A percentile compares a stretch with the other conserved stretches of the same genome.
Conservation (phyloP, 2,113 vertebrate species). For the Brachypteracias leptosomus region DNA sequence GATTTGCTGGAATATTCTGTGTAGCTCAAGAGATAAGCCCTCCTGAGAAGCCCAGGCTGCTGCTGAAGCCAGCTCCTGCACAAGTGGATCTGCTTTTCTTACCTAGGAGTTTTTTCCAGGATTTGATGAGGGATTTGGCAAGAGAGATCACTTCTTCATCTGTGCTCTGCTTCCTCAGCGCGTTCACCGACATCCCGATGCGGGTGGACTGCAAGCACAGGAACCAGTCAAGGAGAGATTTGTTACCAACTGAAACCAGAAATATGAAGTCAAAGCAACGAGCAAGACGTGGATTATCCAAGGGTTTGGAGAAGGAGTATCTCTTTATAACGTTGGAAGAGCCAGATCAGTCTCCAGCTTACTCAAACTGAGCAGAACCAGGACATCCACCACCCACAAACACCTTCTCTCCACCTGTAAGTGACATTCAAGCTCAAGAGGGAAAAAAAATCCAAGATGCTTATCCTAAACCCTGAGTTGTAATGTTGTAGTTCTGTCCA, state of each 20-base stretch:
- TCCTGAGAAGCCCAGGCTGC: background rate
- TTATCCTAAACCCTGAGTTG: background rate
- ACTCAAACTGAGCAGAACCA: background rate
- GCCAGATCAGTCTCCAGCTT: background rate
- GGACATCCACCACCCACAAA: background rate
- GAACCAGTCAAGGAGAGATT: background rate
- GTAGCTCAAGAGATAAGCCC: background rate
- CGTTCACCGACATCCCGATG: constrained; percentile 95
- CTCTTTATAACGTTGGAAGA: background rate
- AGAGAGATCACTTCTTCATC: constrained; percentile 91
- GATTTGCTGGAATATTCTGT: background rate
- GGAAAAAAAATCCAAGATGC: background rate
- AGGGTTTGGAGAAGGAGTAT: background rate
- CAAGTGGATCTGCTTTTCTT: constrained; percentile 11
- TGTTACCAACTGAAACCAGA: background rate
- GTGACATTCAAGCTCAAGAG: background rate
- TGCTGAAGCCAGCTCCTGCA: background rate
- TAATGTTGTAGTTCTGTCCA: background rate
- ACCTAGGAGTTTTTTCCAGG: constrained; percentile 96
- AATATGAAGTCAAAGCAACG: background rate
- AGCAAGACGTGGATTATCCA: background rate
- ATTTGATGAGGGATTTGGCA: constrained; percentile 94
- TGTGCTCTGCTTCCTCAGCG: constrained; percentile 92
- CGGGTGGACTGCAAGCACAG: constrained; percentile 86
- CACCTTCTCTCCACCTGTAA: background rate